These are phyloP conservation scores for Meliscaeva auricollis DNA, from an alignment of 2,888 invertebrate species.

Conservation along the genomic window DNA sequence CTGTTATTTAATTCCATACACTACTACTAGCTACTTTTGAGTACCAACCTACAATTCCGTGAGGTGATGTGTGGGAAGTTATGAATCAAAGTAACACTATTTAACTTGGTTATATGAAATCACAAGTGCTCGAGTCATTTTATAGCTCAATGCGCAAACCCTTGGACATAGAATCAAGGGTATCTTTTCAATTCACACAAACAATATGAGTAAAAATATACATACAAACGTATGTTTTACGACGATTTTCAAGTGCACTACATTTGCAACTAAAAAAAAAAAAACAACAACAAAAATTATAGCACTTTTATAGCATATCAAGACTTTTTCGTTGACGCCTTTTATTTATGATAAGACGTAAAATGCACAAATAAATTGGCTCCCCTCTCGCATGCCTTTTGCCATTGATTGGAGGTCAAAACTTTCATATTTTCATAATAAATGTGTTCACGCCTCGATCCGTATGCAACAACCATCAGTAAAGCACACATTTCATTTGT, in stretches of 20 bases:
- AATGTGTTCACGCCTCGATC: background rate
- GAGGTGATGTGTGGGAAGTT: conserved; percentile 44
- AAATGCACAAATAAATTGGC: background rate
- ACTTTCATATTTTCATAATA: conserved; percentile 26
- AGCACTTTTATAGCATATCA: conserved; percentile 16
- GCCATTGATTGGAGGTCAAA: conserved; percentile 5
- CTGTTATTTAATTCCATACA: too few relatives aligned
- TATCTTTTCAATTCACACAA: conserved; percentile 11
- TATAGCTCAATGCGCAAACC: conserved; percentile 65
- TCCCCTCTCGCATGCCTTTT: background rate
- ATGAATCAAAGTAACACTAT: conserved; percentile 29
- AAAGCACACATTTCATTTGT: conserved; percentile 41
- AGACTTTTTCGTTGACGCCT: background rate
- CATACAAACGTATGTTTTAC: background rate
- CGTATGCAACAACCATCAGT: conserved; percentile 32
- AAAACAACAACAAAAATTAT: conserved; percentile 14
- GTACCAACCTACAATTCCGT: conserved; percentile 5
- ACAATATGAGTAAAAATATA: background rate
- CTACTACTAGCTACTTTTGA: background rate
- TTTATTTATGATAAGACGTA: conserved; percentile 29
- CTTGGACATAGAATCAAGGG: conserved; percentile 63
- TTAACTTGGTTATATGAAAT: conserved; percentile 44
- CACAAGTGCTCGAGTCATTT: conserved; percentile 47
- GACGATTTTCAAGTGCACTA: conserved; percentile 41
- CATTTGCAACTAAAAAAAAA: conserved; percentile 10